phyloP scores from a whole-genome alignment of 1,140 invertebrate species.

The Uloborus diversus region DNA sequence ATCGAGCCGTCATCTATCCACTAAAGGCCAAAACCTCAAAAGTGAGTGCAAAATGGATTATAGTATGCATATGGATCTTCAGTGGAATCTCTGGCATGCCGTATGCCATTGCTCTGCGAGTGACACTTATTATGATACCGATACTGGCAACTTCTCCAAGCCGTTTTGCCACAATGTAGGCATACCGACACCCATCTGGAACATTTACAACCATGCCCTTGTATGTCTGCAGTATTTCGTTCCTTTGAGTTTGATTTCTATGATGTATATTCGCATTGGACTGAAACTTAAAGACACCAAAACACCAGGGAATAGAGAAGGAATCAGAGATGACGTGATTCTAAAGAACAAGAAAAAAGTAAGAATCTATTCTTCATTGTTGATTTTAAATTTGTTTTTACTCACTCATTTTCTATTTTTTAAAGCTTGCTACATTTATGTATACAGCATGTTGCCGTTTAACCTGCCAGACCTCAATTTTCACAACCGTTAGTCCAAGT shows the following conservation, averaged over 20 bases:
- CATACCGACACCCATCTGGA: not conserved
- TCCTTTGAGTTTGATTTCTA: slow-evolving; percentile 79
- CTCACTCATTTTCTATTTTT: too few species aligned
- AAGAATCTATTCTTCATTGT: too few species aligned
- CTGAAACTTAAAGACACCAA: slow-evolving; percentile 78
- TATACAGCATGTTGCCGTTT: too few species aligned
- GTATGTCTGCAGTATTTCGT: slow-evolving; percentile 77
- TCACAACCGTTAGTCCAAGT: too few species aligned
- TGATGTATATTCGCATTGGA: slow-evolving; percentile 80
- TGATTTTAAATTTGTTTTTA: too few species aligned
- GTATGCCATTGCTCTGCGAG: not conserved
- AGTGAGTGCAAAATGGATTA: slow-evolving; percentile 18
- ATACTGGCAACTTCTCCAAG: slow-evolving; percentile 60
- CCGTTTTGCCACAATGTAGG: slow-evolving; percentile 71
- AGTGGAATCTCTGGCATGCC: not conserved
- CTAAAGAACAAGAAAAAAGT: slow-evolving; percentile 84
- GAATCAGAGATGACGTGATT: slow-evolving; percentile 77
- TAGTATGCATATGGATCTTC: slow-evolving; percentile 42
- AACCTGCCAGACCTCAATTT: too few species aligned
- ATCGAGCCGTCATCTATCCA: slow-evolving; percentile 88
- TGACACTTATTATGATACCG: slow-evolving; percentile 2
- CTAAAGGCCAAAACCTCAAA: slow-evolving; percentile 63
- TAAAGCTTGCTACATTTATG: too few species aligned
- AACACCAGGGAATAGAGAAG: slow-evolving; percentile 79
- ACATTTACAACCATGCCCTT: slow-evolving; percentile 62